A percentile compares a stretch with the other conserved stretches of the same genome.
These are phyloP conservation scores for Cynocephalus volans DNA, from an alignment of 2,113 vertebrate species.

Conservation along the genomic window DNA sequence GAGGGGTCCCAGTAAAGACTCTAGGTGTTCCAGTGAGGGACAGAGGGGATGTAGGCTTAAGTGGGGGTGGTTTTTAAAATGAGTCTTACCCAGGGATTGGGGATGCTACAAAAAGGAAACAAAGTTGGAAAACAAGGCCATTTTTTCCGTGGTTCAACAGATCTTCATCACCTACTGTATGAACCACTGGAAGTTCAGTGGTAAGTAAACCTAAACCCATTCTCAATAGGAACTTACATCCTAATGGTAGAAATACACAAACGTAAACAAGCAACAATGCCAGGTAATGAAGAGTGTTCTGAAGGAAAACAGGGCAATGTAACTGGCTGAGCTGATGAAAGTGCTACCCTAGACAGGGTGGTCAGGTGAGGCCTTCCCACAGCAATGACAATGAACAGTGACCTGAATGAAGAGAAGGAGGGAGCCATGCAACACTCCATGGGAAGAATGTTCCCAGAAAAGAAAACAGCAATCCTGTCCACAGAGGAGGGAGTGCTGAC, in stretches of 20 bases:
- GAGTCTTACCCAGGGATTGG: neutral
- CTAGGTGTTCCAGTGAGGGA: neutral
- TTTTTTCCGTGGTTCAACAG: neutral
- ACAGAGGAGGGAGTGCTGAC: neutral
- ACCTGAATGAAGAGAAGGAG: neutral
- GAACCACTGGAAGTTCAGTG: neutral
- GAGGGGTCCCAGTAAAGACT: neutral
- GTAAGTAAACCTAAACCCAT: neutral
- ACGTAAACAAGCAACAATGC: neutral
- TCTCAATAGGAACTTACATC: conserved; percentile 11
- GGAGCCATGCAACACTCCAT: neutral
- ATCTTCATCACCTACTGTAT: neutral
- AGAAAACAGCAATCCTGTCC: neutral
- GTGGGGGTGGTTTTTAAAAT: neutral
- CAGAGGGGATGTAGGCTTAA: neutral
- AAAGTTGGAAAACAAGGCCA: neutral
- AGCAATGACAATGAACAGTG: neutral
- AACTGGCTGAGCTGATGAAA: neutral
- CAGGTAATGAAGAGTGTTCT: neutral
- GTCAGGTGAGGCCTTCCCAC: neutral
- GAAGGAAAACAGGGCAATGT: neutral
- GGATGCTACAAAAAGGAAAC: neutral
- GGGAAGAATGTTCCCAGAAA: neutral
- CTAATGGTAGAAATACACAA: neutral
- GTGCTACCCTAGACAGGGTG: neutral